These are phyloP conservation scores for Eulemur macaco DNA, from an alignment of 2,113 vertebrate genomes.

Conservation along the genomic window DNA sequence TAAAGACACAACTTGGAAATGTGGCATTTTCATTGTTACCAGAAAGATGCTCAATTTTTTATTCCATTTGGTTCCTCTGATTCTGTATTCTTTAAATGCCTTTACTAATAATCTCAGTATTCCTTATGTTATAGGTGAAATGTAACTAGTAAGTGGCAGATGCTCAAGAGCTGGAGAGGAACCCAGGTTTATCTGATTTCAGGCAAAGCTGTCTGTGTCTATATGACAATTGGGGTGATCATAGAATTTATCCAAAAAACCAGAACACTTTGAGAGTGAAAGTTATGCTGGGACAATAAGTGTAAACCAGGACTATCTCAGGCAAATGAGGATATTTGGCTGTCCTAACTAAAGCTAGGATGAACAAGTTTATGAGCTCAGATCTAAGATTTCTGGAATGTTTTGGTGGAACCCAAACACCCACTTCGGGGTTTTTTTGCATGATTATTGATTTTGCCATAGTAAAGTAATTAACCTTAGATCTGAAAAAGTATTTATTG, in stretches of 20 bases:
- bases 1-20: background rate
- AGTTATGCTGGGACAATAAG: background rate
- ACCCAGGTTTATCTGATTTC: background rate
- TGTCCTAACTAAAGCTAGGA: background rate
- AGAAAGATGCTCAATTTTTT: background rate
- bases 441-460: constrained; percentile 10
- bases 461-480: constrained; percentile 39
- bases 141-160: background rate
- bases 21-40: background rate
- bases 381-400: background rate
- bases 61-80: background rate
- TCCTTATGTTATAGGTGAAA: background rate
- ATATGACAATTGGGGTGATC: background rate
- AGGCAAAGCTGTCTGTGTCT: background rate
- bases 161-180: background rate
- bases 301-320: background rate
- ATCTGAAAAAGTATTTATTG: constrained; percentile 6
- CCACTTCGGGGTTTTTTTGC: background rate
- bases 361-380: background rate
- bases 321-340: background rate
- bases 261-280: background rate
- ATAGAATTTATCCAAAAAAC: background rate
- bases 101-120: background rate
- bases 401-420: constrained; percentile 37
- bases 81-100: constrained; percentile 10